Evolutionary conservation across 2,113 vertebrate species (phyloP), one percentile per base, ranked within the genome.

Genomic region (Thryonomys swinderianus): DNA sequence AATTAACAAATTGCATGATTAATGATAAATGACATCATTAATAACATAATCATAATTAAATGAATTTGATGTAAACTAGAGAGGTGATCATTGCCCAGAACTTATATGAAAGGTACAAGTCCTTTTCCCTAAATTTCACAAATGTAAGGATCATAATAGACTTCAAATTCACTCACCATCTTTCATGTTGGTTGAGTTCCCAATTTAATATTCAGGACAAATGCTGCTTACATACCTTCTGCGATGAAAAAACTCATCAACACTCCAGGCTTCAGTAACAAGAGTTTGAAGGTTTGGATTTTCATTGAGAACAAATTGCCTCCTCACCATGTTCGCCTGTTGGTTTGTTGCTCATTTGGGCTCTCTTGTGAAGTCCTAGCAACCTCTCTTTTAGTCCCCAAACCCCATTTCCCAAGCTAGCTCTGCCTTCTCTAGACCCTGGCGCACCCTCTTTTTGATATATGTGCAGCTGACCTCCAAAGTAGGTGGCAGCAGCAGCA

Each of bases 11-110:
- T 80, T 80, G 53, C 45, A 57, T 81, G 62, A 48, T 74, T 53
- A 88, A 71, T 59, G 83, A 51, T 66, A 42, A 6, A 78, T 73
- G 85, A 64, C 37, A 40, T 34, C 48, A 71, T 80, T 61, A 92
- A 61, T 45, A 83, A 48, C 23, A 3, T 57, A 89, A 90, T 93
- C 90, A 71, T 91, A 81, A 91, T 79, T 80, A 45, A 93, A 57
- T 61, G 51, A n/a, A 7, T 89, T 57, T 91, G 42, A 23, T 55
- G 45, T 67, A 59, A 80, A 51, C n/a, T 32, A 69, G 86, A 78
- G 76, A 88, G 57, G 34, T 37, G 5, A 55, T 64, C 32, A 18
- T 59, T 23, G 18, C 37, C 13, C 40, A 74, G 42, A 84, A 85
- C 25, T 20, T 42, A 90, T 11, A 20, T 9, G 30, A 62, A 82